These are phyloP conservation scores for Eleginops maclovinus DNA, from an alignment of 2,113 vertebrate genomes.

Conservation along the genomic window DNA sequence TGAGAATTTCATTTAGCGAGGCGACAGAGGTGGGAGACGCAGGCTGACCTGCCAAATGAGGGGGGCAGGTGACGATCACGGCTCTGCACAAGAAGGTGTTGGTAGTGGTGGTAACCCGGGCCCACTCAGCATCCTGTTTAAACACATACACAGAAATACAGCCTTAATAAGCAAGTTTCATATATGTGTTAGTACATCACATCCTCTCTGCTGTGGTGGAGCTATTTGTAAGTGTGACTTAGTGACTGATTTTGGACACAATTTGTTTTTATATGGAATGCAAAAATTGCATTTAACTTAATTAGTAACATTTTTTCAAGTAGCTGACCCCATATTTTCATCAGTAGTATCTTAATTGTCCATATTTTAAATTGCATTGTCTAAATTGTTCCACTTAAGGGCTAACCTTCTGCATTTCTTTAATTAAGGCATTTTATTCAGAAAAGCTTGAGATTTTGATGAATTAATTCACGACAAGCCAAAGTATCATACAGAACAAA, in stretches of 20 bases:
- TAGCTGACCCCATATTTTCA: not conserved
- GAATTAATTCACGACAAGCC: not conserved
- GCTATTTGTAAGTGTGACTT: not conserved
- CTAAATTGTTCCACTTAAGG: not conserved
- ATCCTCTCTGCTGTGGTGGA: not conserved
- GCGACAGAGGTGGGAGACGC: slow-evolving; percentile 49
- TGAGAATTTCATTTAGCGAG: slow-evolving; percentile 63
- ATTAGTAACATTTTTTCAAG: not conserved
- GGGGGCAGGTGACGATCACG: slow-evolving; percentile 83
- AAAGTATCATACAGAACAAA: not conserved
- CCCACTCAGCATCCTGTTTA: slow-evolving; percentile 74
- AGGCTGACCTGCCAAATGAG: slow-evolving; percentile 84
- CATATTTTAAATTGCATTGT: not conserved
- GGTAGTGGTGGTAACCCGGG: slow-evolving; percentile 68
- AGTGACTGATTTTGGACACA: not conserved
- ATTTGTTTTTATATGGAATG: not conserved
- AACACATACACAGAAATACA: slow-evolving; percentile 47
- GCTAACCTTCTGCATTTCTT: not conserved
- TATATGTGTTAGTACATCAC: not conserved
- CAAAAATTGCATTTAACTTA: not conserved
- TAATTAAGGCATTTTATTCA: not conserved
- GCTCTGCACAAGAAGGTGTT: slow-evolving; percentile 73
- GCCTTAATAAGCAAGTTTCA: slow-evolving; percentile 1
- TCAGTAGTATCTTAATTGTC: not conserved
- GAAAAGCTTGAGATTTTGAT: not conserved